Base-by-base conservation (phyloP, 2,888 invertebrate genomes). In the Polietes domitor region DNA sequence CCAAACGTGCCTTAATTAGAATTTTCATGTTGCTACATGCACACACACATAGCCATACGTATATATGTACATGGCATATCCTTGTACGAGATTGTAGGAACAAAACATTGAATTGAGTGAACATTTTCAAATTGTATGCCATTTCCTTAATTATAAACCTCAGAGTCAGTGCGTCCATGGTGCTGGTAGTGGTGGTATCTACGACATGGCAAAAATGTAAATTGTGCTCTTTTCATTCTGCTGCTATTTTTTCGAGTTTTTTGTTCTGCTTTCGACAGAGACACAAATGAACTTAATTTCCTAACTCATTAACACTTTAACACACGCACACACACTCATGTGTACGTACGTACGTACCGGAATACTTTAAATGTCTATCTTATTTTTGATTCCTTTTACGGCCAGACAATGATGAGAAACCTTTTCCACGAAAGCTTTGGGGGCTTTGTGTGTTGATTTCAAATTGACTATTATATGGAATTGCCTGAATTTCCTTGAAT, bases 271-370 rank as follows among this genome's bases (percentile, higher is more conserved):
- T 70, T 76, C 75, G 2, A 21, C 28, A 63, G 63, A 15, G 21
- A 32, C 43, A 47, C 75, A 84, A 84, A 81, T 78, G 81, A 79
- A 81, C 84, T 84, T 81, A 84, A 81, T 84, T 84, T 84, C 81
- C 84, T 81, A 53, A 68, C 78, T 81, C 84, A 81, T 84, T 81
- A 84, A 84, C 84, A 84, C 78, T 75, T 78, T 72, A 75, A 68
- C 72, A 65, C 50, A 65, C 63, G 76, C 55, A n/a, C n/a, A n/a
- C n/a, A n/a, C n/a, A n/a, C n/a, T n/a, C n/a, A n/a, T n/a, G n/a
- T n/a, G n/a, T n/a, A n/a, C n/a, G n/a, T n/a, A 1, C 28, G 6
- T 41, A 65, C 37, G 26, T 58, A 6, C 26, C 61, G 28, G 68
- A 72, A 72, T 73, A 76, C 68, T 70, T 74, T 47, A 77, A 77